Conservation (phyloP, 2,113 vertebrate species). For the Dicaeum eximium region DNA sequence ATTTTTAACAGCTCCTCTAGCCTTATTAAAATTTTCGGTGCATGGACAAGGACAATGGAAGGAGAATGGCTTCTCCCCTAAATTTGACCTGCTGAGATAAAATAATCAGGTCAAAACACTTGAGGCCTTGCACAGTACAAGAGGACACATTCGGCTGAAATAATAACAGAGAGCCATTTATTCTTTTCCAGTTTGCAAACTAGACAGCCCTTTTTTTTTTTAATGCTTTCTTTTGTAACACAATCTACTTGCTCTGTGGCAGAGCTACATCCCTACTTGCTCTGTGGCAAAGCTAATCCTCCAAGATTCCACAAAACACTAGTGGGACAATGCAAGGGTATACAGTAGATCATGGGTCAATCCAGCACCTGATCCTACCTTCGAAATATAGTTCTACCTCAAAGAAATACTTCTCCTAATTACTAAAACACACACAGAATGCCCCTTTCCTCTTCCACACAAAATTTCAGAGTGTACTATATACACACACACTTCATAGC, state of each 20-base stretch:
- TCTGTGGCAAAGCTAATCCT: background rate
- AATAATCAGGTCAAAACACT: background rate
- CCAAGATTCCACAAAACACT: background rate
- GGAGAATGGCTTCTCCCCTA: background rate
- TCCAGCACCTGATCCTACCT: background rate
- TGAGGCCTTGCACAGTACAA: background rate
- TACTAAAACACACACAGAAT: background rate
- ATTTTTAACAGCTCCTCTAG: background rate
- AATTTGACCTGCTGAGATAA: background rate
- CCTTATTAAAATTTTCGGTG: background rate
- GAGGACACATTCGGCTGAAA: background rate
- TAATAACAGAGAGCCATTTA: background rate
- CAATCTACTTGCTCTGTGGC: background rate
- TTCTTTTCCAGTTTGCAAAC: background rate
- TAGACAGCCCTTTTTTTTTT: background rate
- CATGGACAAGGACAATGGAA: background rate
- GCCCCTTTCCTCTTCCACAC: background rate
- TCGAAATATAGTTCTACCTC: background rate
- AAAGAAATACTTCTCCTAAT: background rate
- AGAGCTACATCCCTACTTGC: background rate
- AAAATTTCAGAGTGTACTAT: background rate
- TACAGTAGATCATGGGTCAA: background rate
- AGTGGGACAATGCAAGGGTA: background rate
- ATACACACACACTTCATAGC: background rate
- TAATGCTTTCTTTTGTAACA: background rate